Base-by-base conservation (phyloP, 2,888 invertebrate species). In the Platycheirus rosarum region DNA sequence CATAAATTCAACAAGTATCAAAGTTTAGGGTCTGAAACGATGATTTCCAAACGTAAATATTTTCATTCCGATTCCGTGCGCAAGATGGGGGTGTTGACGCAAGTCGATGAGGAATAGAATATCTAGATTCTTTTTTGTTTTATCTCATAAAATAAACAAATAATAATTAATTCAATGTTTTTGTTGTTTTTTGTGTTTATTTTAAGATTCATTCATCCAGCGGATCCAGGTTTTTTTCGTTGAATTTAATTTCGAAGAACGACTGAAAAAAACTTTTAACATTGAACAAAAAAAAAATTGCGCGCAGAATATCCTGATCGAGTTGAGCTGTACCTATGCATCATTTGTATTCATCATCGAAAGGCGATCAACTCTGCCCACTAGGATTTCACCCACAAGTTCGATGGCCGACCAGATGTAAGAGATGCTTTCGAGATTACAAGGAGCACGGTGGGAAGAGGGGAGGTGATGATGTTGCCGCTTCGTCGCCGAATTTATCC, bases 371-470 rank as follows among this genome's bases (percentile, higher is more conserved):
- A 84, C 91, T 97, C 86, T 97, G 97, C 90, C 97, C 97, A 84
- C 92, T 97, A 89, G 97, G 97, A 49, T 97, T 97, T 91, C 97
- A 97, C 92, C 97, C 97, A 77, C 97, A 97, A 92, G 96, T 97
- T 86, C 94, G 97, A 88, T 97, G 97, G 96, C 97, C 97, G 55
- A 97, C 97, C 73, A 93, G 97, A 88, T 97, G 97, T 92, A 97
- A 97, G 91, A 93, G 97, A 87, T 97, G 97, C 91, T 97, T 97
- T 92, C 93, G 95, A 86, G 97, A 97, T 90, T 97, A 97, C 91
- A 97, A 97, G 91, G 97, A 97, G 88, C 97, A 97, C 91, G 95
- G 95, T 66, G 94, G 94, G 42, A 93, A 94, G 86, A 93, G 94
- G 88, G 94, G 93, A 84, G 93, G 94, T 73, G 94, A 94, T 85